Base-by-base conservation (phyloP, 2,113 vertebrate species). In the Fulica atra region DNA sequence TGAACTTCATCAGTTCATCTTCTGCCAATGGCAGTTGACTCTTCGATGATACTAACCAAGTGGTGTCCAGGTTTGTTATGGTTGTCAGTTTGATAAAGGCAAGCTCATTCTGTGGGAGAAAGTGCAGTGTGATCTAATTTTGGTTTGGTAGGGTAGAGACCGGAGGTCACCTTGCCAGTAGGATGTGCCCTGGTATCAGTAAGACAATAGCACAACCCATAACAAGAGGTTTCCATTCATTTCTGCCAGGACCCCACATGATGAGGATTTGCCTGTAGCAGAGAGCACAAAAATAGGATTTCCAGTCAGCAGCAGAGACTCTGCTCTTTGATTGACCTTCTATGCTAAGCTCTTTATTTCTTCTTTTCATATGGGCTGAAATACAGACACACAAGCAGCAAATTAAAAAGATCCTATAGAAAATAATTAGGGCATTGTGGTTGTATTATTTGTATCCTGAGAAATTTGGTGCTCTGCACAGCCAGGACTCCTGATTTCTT, bases 101-200 rank as follows among this genome's bases (percentile, higher is more conserved):
- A 56, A 36, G 29, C 26, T 86, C 26, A 11, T 84, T 77, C 1
- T 1, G 20, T 25, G 57, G 73, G 48, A 86, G 56, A 46, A 86
- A 61, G 21, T 1, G 0, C 2, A 1, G 56, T 21, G 26, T 0
- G 0, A 56, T 80, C 16, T 93, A 48, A 70, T 63, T 86, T 53
- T 64, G 36, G 6, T 50, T 90, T 86, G 84, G 33, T 66, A 54
- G 33, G 9, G 33, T 70, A 44, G 16, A 92, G 36, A 63, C 20
- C 4, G 16, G 60, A 46, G 42, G 48, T 13, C 2, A 3, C n/a
- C 50, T 82, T 65, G 24, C 50, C 38, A 42, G 25, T 44, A 60
- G 68, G 64, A 78, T 80, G 24, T 83, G 29, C n/a, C 33, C 25
- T n/a, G 40, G 1, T 71, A 36, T 54, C 46, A 59, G 36, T 50